phyloP scores from a whole-genome alignment of 2,797 vertebrate genomes.

The Alectoris magna region DNA sequence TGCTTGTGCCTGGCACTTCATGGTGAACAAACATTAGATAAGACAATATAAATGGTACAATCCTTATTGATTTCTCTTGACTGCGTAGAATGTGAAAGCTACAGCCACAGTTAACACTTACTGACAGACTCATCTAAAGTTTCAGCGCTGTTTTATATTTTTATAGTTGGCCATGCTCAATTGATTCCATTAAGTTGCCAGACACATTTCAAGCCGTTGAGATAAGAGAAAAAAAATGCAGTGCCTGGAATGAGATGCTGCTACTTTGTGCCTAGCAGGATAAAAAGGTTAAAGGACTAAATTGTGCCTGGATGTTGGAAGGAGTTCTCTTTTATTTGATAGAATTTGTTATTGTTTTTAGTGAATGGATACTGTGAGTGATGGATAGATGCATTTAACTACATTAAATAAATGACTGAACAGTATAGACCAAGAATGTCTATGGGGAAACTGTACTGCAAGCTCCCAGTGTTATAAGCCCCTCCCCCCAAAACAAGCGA shows the following conservation, averaged over 20 bases:
- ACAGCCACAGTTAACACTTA: constrained; percentile 69
- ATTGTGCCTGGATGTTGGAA: constrained; percentile 43
- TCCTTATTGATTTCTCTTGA: constrained; percentile 74
- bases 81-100: constrained; percentile 68
- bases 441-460: not conserved
- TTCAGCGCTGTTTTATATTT: constrained; percentile 73
- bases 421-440: not conserved
- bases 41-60: constrained; percentile 77
- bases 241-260: constrained; percentile 52
- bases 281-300: constrained; percentile 58
- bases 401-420: constrained; percentile 25
- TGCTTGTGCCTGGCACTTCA: constrained; percentile 76
- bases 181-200: constrained; percentile 69
- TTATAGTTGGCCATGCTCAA: constrained; percentile 56
- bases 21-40: constrained; percentile 76
- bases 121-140: constrained; percentile 66
- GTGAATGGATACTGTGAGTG: constrained; percentile 35
- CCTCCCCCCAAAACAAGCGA: not conserved
- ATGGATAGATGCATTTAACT: constrained; percentile 34
- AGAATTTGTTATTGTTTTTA: constrained; percentile 42
- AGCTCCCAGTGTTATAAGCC: not conserved
- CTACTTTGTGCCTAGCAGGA: constrained; percentile 48
- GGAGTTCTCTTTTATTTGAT: constrained; percentile 28
- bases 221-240: constrained; percentile 38
- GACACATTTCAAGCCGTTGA: constrained; percentile 66